Base-by-base conservation (phyloP, 2,797 vertebrate species). In the Pipistrellus nathusii region DNA sequence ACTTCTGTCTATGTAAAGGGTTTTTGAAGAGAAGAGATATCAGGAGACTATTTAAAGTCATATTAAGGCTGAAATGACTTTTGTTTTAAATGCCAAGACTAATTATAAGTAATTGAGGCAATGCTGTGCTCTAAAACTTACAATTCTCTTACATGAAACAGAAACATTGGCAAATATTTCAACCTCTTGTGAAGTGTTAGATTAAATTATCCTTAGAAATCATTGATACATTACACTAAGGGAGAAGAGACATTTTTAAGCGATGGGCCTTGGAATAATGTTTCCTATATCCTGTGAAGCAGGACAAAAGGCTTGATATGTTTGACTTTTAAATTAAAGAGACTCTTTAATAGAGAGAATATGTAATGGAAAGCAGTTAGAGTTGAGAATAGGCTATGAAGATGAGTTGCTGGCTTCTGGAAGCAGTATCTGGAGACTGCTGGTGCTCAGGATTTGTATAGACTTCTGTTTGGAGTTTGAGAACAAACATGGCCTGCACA, bases 191-290 rank as follows among this genome's bases (percentile, higher is more conserved):
- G 93, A 89, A 85, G 85, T 68, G 44, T 94, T 88, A 93, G 85
- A 85, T 46, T 81, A 91, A 96, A 96, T 97, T 94, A 90, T 91
- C 64, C 77, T 92, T 72, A 82, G 62, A 93, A 92, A 82, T 96
- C 84, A 85, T 93, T 90, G 55, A 93, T 62, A 94, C 14, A 93
- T 66, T 62, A 83, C 27, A 46, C 4, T 92, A 55, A 84, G 3
- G 25, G 35, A 25, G 35, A 93, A 96, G 53, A 78, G 77, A 32
- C 87, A 96, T 95, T 97, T 88, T 97, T 95, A 91, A 96, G 57
- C 51, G 46, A 10, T 57, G 88, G 89, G 80, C 41, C 51, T 95
- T 94, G 68, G 62, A 94, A 85, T 89, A 89, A 90, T 93, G 51
- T 85, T 51, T 38, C 25, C 21, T 83, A 9, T 12, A 85, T 86